Percentiles rank a stretch among this genome's conserved stretches.
Evolutionary conservation across 2,888 invertebrate species (phyloP).

Genomic region (Ferrisia virgata): DNA sequence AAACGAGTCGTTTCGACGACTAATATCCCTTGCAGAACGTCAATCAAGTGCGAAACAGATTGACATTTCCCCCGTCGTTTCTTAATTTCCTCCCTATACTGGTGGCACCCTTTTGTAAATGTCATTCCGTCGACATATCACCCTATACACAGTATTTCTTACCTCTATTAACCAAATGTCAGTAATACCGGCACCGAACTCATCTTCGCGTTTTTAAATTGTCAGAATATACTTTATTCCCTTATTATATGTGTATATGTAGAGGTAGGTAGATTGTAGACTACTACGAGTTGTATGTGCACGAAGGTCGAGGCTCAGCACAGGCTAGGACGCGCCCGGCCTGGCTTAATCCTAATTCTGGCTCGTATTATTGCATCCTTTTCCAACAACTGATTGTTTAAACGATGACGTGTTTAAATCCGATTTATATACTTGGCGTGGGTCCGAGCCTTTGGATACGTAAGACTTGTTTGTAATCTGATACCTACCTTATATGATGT

Average conservation of each 20-base stretch:
- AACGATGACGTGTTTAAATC: constrained; percentile 14
- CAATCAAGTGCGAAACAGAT: constrained; percentile 45
- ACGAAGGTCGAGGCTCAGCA: too few relatives aligned
- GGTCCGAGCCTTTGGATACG: too few relatives aligned
- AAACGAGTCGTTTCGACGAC: constrained; percentile 27
- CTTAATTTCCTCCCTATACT: constrained; percentile 37
- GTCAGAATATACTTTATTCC: constrained; percentile 35
- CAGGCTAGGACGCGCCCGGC: too few relatives aligned
- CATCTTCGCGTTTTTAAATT: constrained; percentile 43
- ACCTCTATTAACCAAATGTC: constrained; percentile 46
- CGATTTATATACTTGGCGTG: not conserved
- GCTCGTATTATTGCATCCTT: constrained; percentile 5
- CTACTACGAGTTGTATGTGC: too few relatives aligned
- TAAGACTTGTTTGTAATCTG: too few relatives aligned
- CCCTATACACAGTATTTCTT: constrained; percentile 44
- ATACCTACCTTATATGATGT: too few relatives aligned
- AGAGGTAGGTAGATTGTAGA: too few relatives aligned
- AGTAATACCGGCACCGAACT: constrained; percentile 43
- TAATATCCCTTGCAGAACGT: constrained; percentile 42
- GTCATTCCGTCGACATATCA: constrained; percentile 43
- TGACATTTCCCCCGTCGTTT: constrained; percentile 44
- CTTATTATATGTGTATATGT: not conserved
- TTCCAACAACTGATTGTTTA: not conserved
- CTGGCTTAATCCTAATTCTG: not conserved
- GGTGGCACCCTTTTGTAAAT: constrained; percentile 42